Conservation (phyloP, 2,888 invertebrate genomes). For the Pristionchus arcanus region DNA sequence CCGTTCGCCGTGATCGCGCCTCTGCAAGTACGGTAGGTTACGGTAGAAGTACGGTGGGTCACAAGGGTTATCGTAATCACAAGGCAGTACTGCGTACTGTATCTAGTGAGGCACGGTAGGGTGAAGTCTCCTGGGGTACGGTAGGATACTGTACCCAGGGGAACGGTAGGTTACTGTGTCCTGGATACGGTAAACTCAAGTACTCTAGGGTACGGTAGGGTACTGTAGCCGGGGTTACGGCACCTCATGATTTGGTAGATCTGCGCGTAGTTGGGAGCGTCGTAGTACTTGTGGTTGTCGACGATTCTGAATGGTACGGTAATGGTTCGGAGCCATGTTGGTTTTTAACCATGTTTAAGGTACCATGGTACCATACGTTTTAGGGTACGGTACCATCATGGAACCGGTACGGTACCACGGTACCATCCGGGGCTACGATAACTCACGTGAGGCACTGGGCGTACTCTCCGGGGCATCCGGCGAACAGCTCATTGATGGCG, state of each 20-base stretch:
- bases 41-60: background rate
- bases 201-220: too few relatives aligned
- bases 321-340: background rate
- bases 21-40: conserved; percentile 10
- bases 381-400: background rate
- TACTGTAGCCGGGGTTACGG: too few relatives aligned
- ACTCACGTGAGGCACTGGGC: conserved; percentile 59
- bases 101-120: too few relatives aligned
- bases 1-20: background rate
- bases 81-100: too few relatives aligned
- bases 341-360: too few relatives aligned
- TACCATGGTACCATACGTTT: too few relatives aligned
- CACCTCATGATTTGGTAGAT: conserved; percentile 58
- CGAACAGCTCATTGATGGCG: conserved; percentile 64
- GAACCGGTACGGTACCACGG: too few relatives aligned
- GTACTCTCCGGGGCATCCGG: conserved; percentile 60
- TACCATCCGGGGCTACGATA: background rate
- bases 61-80: too few relatives aligned
- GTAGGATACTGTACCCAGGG: too few relatives aligned
- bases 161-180: too few relatives aligned
- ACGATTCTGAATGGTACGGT: conserved; percentile 56
- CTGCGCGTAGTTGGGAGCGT: conserved; percentile 65
- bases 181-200: too few relatives aligned
- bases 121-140: background rate
- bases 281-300: conserved; percentile 69